These are phyloP conservation scores for Gastrophysa polygoni DNA, from an alignment of 2,888 invertebrate genomes.

Conservation along the genomic window DNA sequence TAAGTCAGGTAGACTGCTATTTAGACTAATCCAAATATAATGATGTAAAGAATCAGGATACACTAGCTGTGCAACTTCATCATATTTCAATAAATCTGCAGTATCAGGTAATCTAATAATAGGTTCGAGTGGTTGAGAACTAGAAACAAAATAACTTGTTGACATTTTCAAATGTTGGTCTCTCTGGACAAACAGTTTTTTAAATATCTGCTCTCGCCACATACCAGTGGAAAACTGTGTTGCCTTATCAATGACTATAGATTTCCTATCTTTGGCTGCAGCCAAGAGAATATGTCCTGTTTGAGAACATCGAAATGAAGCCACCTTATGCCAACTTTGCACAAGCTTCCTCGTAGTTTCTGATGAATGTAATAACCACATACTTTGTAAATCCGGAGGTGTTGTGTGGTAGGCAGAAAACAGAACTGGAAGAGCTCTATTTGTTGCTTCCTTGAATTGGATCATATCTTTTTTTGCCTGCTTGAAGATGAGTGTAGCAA, in stretches of 20 bases:
- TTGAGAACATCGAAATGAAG: conserved; percentile 75
- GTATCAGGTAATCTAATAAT: conserved; percentile 67
- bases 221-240: conserved; percentile 67
- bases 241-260: conserved; percentile 64
- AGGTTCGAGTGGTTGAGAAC: conserved; percentile 62
- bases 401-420: conserved; percentile 69
- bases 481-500: conserved; percentile 75
- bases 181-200: conserved; percentile 68
- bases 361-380: conserved; percentile 67
- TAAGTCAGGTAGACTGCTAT: conserved; percentile 61
- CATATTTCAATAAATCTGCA: conserved; percentile 70
- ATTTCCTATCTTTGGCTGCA: conserved; percentile 65
- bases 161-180: conserved; percentile 67
- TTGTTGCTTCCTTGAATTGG: conserved; percentile 70
- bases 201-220: conserved; percentile 75
- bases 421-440: conserved; percentile 67
- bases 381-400: conserved; percentile 65
- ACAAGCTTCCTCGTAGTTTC: conserved; percentile 63
- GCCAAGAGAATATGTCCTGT: conserved; percentile 74
- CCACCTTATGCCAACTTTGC: conserved; percentile 70
- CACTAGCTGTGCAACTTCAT: conserved; percentile 71
- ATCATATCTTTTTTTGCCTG: conserved; percentile 75
- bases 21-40: conserved; percentile 81
- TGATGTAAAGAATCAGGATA: conserved; percentile 79
- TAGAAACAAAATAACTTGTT: conserved; percentile 69